These are phyloP conservation scores for Threskiornis aethiopicus DNA, from an alignment of 2,797 vertebrate genomes.

Conservation along the genomic window DNA sequence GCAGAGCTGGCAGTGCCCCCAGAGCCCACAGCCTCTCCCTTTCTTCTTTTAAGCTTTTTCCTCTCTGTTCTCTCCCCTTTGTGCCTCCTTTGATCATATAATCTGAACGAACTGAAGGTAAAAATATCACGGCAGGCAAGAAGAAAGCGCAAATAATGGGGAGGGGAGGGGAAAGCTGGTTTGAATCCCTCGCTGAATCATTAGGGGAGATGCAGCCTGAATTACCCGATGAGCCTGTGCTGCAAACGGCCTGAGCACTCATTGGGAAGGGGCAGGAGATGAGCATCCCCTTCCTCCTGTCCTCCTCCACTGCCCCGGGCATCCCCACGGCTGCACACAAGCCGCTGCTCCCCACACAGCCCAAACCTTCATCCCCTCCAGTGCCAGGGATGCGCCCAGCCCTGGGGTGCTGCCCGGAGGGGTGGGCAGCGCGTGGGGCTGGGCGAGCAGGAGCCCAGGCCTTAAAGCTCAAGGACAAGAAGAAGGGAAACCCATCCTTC, in stretches of 20 bases:
- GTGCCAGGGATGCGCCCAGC: accelerated
- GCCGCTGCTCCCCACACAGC: background rate
- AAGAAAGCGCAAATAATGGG: constrained; percentile 35
- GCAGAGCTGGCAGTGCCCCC: background rate
- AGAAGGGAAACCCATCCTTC: background rate
- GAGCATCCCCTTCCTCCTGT: background rate
- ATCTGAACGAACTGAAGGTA: constrained; percentile 69
- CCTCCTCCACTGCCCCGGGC: background rate
- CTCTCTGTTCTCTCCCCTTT: constrained; percentile 52
- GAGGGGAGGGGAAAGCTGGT: background rate
- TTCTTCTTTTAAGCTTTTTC: constrained; percentile 47
- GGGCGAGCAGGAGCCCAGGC: background rate
- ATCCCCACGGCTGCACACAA: background rate
- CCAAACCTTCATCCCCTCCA: background rate
- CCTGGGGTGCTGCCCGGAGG: background rate
- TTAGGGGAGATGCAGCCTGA: background rate
- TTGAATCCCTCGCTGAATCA: background rate
- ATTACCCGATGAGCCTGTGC: background rate
- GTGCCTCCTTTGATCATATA: constrained; percentile 70
- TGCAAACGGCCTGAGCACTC: background rate
- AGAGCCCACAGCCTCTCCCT: constrained; percentile 18
- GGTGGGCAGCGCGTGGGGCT: background rate
- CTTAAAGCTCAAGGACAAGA: background rate
- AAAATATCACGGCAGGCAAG: constrained; percentile 67
- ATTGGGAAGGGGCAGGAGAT: accelerated